A percentile compares a stretch with the other conserved stretches of the same genome.
Evolutionary conservation across 2,888 invertebrate genomes (phyloP).

Genomic region (Drosophila macrothrix): DNA sequence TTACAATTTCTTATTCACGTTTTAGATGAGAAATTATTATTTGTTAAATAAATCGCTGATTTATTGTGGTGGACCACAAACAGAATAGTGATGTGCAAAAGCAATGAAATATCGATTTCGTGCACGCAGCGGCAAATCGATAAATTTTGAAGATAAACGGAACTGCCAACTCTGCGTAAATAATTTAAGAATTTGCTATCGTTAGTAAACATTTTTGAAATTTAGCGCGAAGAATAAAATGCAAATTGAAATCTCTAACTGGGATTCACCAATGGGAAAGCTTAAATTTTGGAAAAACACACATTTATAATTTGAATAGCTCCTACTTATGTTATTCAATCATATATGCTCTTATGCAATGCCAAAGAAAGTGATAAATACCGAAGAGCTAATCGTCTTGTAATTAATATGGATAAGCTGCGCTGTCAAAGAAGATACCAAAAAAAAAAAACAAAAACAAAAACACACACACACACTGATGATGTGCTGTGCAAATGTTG

Average conservation of each 20-base stretch:
- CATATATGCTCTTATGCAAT: constrained; percentile 32
- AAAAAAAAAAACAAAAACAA: not conserved
- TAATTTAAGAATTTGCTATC: not conserved
- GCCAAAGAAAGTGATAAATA: constrained; percentile 30
- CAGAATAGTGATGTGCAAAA: constrained; percentile 28
- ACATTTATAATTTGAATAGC: not conserved
- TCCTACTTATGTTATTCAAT: constrained; percentile 17
- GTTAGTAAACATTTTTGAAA: not conserved
- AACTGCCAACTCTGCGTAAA: constrained; percentile 35
- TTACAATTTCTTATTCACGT: not conserved
- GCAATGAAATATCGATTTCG: not conserved
- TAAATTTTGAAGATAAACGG: not conserved
- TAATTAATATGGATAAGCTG: constrained; percentile 53
- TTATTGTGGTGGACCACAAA: constrained; percentile 32
- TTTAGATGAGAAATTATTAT: constrained; percentile 17
- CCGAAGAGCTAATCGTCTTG: constrained; percentile 39
- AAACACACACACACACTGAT: not conserved
- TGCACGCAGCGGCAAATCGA: not conserved
- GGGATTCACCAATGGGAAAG: not conserved
- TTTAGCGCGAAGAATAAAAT: constrained; percentile 5
- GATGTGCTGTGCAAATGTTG: constrained; percentile 26
- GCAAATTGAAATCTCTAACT: not conserved
- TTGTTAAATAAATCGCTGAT: constrained; percentile 20
- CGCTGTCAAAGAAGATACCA: constrained; percentile 23
- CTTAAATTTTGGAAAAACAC: not conserved